Base-by-base conservation (phyloP, 2,113 vertebrate species). In the Indri indri region DNA sequence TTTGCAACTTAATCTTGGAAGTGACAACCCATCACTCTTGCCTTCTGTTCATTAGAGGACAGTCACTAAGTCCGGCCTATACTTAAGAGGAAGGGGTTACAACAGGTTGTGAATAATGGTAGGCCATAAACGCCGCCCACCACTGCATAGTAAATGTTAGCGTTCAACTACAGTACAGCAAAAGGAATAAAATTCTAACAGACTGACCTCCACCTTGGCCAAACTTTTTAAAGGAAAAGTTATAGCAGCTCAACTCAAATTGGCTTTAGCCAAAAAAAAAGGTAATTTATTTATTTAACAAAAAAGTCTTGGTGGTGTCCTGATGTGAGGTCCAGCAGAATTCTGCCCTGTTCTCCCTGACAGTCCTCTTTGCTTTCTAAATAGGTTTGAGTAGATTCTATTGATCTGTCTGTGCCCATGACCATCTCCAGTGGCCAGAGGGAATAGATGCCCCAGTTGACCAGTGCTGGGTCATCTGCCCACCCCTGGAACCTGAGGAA, bases 191-290 rank as follows among this genome's bases (percentile, higher is more conserved):
- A 73, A 57, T 91, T 85, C 14, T 1, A 34, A 27, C 32, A 88
- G 59, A 42, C 8, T 88, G 14, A 88, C n/a, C 50, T 81, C 59
- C 45, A 73, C 17, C 18, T 70, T 81, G 30, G 82, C 22, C n/a
- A 94, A 40, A 88, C 23, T n/a, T 66, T 94, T 73, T 34, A 94
- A 88, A 32, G 20, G 61, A 80, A 96, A 70, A 61, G 30, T 59
- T 65, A 65, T 5, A 91, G 40, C 83, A 88, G 65, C 40, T 45
- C 20, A 90, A 70, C n/a, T 88, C 34, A 90, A 81, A 77, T 12
- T 76, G 9, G 20, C 25, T 87, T 66, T 63, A 73, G 73, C 34
- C 27, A 37, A 34, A 76, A 80, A 7, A 30, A 34, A 50, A 83
- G 23, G 34, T 54, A 76, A 54, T 34, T 61, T 54, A 86, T 70